These are phyloP conservation scores for Dicrostonyx torquatus DNA, from an alignment of 2,797 vertebrate species.

Conservation along the genomic window DNA sequence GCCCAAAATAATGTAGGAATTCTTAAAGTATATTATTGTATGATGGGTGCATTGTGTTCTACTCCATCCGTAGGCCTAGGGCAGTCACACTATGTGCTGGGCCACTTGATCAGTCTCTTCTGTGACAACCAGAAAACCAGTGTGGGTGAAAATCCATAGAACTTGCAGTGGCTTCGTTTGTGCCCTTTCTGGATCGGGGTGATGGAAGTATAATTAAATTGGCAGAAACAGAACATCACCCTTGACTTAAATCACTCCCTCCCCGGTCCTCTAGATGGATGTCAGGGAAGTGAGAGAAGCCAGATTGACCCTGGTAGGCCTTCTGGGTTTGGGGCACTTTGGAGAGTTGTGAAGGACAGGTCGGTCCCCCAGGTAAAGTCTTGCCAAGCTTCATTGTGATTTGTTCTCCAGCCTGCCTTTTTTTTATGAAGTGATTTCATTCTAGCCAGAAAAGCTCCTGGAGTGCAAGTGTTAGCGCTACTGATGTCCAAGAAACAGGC, in stretches of 20 bases:
- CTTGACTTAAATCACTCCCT: slow-evolving; percentile 94
- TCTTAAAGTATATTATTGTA: slow-evolving; percentile 97
- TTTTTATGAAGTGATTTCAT: slow-evolving; percentile 94
- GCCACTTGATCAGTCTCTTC: slow-evolving; percentile 90
- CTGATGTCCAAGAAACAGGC: slow-evolving; percentile 81
- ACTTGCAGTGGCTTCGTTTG: slow-evolving; percentile 89
- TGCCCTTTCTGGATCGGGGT: slow-evolving; percentile 96
- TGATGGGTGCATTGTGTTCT: slow-evolving; percentile 99
- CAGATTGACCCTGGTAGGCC: slow-evolving; percentile 91
- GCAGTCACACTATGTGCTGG: slow-evolving; percentile 92
- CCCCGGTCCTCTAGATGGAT: slow-evolving; percentile 95
- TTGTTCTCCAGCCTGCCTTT: slow-evolving; percentile 89
- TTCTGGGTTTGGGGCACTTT: slow-evolving; percentile 86
- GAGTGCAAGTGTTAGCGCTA: slow-evolving; percentile 90
- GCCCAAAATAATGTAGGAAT: slow-evolving; percentile 95
- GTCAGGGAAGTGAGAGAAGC: slow-evolving; percentile 97
- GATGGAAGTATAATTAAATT: slow-evolving; percentile 94
- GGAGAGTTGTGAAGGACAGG: slow-evolving; percentile 92
- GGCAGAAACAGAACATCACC: slow-evolving; percentile 92
- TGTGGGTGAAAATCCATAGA: slow-evolving; percentile 97
- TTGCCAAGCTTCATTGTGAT: slow-evolving; percentile 89
- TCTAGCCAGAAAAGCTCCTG: slow-evolving; percentile 89
- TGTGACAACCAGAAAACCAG: slow-evolving; percentile 93
- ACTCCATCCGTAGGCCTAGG: slow-evolving; percentile 96
- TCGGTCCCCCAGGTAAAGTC: slow-evolving; percentile 89